These are phyloP conservation scores for Sebastes flavidus DNA, from an alignment of 2,797 vertebrate species.

Conservation along the genomic window DNA sequence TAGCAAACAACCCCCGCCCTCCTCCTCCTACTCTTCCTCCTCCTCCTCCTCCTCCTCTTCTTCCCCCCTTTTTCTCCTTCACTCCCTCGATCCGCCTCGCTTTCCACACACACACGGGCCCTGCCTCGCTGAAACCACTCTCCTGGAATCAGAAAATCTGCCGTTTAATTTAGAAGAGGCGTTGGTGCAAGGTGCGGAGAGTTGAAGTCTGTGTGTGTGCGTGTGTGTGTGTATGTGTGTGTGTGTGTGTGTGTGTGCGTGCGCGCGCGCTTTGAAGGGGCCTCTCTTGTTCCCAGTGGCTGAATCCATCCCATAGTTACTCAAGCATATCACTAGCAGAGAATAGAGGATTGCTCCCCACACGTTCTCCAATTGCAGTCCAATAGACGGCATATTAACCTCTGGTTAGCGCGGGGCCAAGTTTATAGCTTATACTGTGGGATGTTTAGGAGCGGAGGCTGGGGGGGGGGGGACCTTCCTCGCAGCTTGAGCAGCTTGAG, in stretches of 20 bases:
- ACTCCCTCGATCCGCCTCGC: slow-evolving; percentile 59
- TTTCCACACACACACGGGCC: slow-evolving; percentile 49
- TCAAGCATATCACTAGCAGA: slow-evolving; percentile 83
- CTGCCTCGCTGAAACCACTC: slow-evolving; percentile 70
- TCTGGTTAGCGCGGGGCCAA: slow-evolving; percentile 76
- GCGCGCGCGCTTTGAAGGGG: slow-evolving; percentile 49
- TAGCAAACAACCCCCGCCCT: slow-evolving; percentile 77
- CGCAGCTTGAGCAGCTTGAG: slow-evolving; percentile 59
- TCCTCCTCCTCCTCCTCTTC: slow-evolving; percentile 1
- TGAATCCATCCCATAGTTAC: slow-evolving; percentile 84
- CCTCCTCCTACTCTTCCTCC: not conserved
- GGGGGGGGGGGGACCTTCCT: slow-evolving; percentile 18
- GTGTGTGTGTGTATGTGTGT: slow-evolving; percentile 40
- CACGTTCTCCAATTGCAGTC: slow-evolving; percentile 82
- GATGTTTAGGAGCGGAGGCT: slow-evolving; percentile 66
- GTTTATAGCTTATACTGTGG: slow-evolving; percentile 64
- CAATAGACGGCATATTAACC: slow-evolving; percentile 87
- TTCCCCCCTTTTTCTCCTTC: slow-evolving; percentile 21
- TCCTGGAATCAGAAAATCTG: slow-evolving; percentile 88
- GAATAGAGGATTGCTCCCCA: slow-evolving; percentile 84
- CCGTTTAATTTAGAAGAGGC: slow-evolving; percentile 88
- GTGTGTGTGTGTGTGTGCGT: slow-evolving; percentile 34
- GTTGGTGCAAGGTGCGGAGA: slow-evolving; percentile 62
- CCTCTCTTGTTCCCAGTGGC: slow-evolving; percentile 82
- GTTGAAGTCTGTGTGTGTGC: slow-evolving; percentile 53